Base-by-base conservation (phyloP, 1,140 invertebrate genomes). In the Hypothenemus hampei region DNA sequence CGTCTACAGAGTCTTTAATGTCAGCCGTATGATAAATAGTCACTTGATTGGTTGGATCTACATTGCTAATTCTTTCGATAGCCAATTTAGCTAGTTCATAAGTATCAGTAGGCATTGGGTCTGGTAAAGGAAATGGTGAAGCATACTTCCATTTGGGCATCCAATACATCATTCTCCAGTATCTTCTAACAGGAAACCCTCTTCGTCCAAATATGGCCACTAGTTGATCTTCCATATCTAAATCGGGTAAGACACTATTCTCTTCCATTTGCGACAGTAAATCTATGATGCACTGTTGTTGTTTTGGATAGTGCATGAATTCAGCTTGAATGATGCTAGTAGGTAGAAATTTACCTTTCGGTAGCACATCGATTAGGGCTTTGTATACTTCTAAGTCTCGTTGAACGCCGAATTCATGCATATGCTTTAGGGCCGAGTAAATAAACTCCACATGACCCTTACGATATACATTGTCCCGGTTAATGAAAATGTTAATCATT, bases 151-250 rank as follows among this genome's bases (percentile, higher is more conserved):
- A 93, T 72, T 98, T 98, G 3, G 95, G 93, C 85, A 97, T 87
- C 97, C 97, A 99, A 68, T 98, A 99, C 77, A 92, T 83, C 87
- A 98, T 94, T 37, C 93, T 78, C 77, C 84, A 86, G 67, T 83
- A 89, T 69, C 95, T 97, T 53, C 89, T 75, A 10, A 92, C 69
- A 0, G 90, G 88, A 67, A 83, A 80, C 8, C 84, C 84, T 63
- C 83, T 75, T 49, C 77, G 74, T 0, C 95, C 94, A 77, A 98
- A 99, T 31, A 85, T 82, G 65, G 87, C 87, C 6, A 86, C 58
- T 0, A 98, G 69, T 63, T 95, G 85, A 49, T 80, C 73, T 64
- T 93, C 84, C 70, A 92, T 81, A 72, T 98, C 92, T 39, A 78
- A 73, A 71, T 98, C 95, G 0, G 94, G 94, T 54, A 93, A 88